Base-by-base conservation (phyloP, 1,140 invertebrate genomes). In the Nixonia krombeini region DNA sequence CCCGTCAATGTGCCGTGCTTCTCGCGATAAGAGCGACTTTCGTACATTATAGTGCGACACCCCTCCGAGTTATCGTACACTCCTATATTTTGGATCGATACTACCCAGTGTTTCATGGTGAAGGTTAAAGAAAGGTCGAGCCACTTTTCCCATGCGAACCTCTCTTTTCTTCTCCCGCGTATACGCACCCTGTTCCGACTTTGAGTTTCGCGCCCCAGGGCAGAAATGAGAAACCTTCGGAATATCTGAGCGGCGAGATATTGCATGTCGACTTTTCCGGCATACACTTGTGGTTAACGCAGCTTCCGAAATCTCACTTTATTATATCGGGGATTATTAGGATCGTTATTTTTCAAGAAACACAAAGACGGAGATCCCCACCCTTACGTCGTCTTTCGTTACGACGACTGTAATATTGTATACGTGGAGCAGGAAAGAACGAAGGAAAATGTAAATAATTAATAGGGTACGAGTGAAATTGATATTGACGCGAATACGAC, bases 21-120 rank as follows among this genome's bases (percentile, higher is more conserved):
- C 41, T 28, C 29, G 29, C 49, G 45, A 59, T 61, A 51, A 61
- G 58, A 59, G 18, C 47, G 49, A 58, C 28, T 53, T 61, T 65
- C 49, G 51, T 63, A 64, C 51, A 55, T 40, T 45, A 18, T 52
- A 16, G 44, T 47, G 55, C 45, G 56, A 53, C 55, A 55, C 38
- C 56, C 63, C 29, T 59, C 46, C 23, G 33, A 55, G 49, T 59
- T 59, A 66, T 66, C 63, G 56, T 59, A 66, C 50, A 55, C 56
- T 59, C 51, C 49, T 59, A 66, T 66, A 70, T 70, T 70, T 64
- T 55, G 67, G 59, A 64, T 70, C 59, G 59, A 70, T 70, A 59
- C 51, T 56, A 70, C 63, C 55, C 59, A 55, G 51, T 63, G 59
- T 69, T 58, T 59, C 59, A 58, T 58, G 58, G 59, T 63, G 59